Base-by-base conservation (phyloP, 2,888 invertebrate genomes). In the Cordylochernes scorpioides region DNA sequence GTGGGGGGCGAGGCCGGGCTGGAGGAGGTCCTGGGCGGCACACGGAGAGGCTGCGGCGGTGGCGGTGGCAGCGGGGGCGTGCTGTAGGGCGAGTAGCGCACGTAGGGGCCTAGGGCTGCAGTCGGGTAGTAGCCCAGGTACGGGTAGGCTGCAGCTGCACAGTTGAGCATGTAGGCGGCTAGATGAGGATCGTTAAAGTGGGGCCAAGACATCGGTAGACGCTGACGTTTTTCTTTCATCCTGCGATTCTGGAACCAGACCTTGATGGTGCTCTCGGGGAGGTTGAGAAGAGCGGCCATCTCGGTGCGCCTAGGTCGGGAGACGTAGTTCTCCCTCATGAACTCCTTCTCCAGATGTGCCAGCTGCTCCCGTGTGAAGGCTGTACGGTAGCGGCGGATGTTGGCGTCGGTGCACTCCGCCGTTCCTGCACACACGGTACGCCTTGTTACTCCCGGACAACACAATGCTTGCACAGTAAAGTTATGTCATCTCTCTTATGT, bases 231-330 rank as follows among this genome's bases (percentile, higher is more conserved):
- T 59, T 94, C 91, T 50, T 94, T 86, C 84, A 86, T 86, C 29
- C 86, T 62, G 18, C 86, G 64, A 52, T 86, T 86, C 63, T 86
- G 86, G 53, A 97, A 97, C 94, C 94, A 94, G 13, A 84, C 80
- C 71, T 97, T 97, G 42, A 97, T 97, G 3, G 94, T 97, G 16
- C 82, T 78, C 53, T 97, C 97, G 0, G 94, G 88, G 7, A 97
- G 61, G 40, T 77, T 74, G 10, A 97, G 60, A 46, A 82, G 74
- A 1, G 78, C 68, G 0, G 97, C 94, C 21, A 97, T 58, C 53
- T 97, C 94, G 50, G 88, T 86, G 38, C 97, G 60, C 33, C 84
- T 62, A 0, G 94, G 94, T 30, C 94, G 59, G 1, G 86, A 86
- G 0, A 97, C 91, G 55, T 97, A 97, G 54, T 88, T 94, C 55